These are phyloP conservation scores for Hemicentrotus pulcherrimus DNA, from an alignment of 35 echinoderm and acorn worm species.

Conservation along the genomic window DNA sequence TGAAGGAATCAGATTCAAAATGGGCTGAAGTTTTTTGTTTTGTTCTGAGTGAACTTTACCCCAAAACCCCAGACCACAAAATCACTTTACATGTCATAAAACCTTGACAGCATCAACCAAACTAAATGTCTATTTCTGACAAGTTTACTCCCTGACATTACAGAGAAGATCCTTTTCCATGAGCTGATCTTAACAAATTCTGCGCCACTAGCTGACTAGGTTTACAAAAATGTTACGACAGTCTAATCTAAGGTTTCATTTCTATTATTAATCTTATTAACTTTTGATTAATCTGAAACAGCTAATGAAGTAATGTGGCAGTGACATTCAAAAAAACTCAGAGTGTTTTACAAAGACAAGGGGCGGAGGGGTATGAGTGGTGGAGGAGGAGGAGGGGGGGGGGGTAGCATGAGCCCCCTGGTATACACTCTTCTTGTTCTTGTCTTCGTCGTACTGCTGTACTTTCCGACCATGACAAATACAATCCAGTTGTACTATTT, in stretches of 20 bases:
- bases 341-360: not conserved
- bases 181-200: not conserved
- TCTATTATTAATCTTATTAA: too few relatives aligned
- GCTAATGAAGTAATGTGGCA: not conserved
- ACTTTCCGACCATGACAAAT: not conserved
- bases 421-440: not conserved
- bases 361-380: not conserved
- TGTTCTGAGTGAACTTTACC: not conserved
- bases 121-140: not conserved
- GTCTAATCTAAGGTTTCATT: too few relatives aligned
- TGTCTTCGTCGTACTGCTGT: not conserved
- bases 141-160: not conserved
- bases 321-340: not conserved
- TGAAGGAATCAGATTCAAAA: not conserved
- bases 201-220: too few relatives aligned
- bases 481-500: slow-evolving; percentile 12
- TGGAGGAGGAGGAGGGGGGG: not conserved
- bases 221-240: too few relatives aligned
- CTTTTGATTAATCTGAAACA: too few relatives aligned
- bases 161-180: not conserved
- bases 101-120: not conserved
- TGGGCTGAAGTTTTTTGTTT: not conserved
- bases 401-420: not conserved
- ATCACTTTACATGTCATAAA: not conserved
- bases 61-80: not conserved